Base-by-base conservation (phyloP, 2,888 invertebrate genomes). In the Myopa tessellatipennis region DNA sequence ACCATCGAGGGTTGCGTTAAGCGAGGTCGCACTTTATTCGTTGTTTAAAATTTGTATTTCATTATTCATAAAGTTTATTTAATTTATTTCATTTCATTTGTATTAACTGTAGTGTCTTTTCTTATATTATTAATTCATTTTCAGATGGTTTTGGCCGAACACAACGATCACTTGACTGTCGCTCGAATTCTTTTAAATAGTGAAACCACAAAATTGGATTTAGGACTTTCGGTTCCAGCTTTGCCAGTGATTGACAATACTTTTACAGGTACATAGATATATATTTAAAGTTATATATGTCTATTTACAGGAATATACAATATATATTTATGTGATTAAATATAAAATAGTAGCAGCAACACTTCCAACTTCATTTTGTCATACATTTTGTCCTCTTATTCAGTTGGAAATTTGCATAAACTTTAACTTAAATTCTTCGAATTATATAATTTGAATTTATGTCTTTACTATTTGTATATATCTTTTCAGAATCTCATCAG, bases 161-260 rank as follows among this genome's bases (percentile, higher is more conserved):
- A 97, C 89, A 94, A 94, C 84, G 97, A 98, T 90, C 96, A 97
- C 90, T 90, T 97, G 80, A 94, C 95, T 0, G 95, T 98, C 14
- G 96, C 97, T 0, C 92, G 95, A 72, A 93, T 96, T 76, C 90
- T 97, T 80, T 91, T 97, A 68, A 95, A 95, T 81, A 94, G 94
- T 83, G 94, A 95, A 86, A 95, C 96, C 0, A 92, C 92, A 72
- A 93, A 94, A 84, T 90, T 96, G 77, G 94, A 93, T 52, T 91
- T 96, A 73, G 95, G 95, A 0, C 88, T 95, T 26, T 91, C 93
- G 0, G 93, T 93, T 14, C 94, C 95, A 4, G 90, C 92, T 1
- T 89, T 94, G 79, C 92, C 94, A 4, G 92, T 95, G 3, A 89
- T 94, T 58, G 91, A 91, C 34, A 95, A 96, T 87, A 94, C 93